A percentile compares a stretch with the other conserved stretches of the same genome.
Evolutionary conservation across 2,797 vertebrate genomes (phyloP).

Genomic region (Acanthurus lineatus): DNA sequence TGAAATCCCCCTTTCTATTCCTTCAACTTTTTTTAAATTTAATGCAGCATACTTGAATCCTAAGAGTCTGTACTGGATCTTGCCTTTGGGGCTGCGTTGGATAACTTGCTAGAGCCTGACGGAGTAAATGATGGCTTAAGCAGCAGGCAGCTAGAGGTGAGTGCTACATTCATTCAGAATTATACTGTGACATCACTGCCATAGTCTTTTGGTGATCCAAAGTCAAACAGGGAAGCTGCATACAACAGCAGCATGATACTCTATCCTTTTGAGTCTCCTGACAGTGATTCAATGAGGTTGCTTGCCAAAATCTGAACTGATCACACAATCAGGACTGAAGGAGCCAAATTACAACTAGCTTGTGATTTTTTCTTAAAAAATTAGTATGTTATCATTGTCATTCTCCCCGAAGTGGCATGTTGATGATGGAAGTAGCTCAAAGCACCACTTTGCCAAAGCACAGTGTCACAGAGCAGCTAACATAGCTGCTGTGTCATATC

Average conservation of each 20-base stretch:
- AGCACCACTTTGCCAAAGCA: too few relatives aligned
- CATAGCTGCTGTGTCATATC: too few relatives aligned
- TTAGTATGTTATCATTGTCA: too few relatives aligned
- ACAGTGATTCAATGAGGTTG: constrained; percentile 24
- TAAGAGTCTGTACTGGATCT: constrained; percentile 18
- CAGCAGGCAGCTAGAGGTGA: constrained; percentile 39
- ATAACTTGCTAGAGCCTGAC: constrained; percentile 46
- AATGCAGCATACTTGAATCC: constrained; percentile 51
- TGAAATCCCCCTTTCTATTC: neutral
- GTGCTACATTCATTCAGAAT: constrained; percentile 33
- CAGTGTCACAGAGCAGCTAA: too few relatives aligned
- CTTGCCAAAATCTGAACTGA: constrained; percentile 4
- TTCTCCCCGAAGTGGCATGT: too few relatives aligned
- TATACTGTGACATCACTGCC: constrained; percentile 33
- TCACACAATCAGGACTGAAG: constrained; percentile 7
- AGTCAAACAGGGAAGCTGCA: constrained; percentile 46
- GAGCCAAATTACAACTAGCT: neutral
- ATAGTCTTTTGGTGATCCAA: constrained; percentile 28
- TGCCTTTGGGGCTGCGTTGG: constrained; percentile 31
- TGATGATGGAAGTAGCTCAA: too few relatives aligned
- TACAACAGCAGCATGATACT: constrained; percentile 7
- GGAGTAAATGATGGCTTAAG: constrained; percentile 36
- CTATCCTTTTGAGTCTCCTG: constrained; percentile 2
- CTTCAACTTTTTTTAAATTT: constrained; percentile 8
- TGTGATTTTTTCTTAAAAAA: neutral